Evolutionary conservation across 2,797 vertebrate genomes (phyloP).

Genomic region (Iguana delicatissima): DNA sequence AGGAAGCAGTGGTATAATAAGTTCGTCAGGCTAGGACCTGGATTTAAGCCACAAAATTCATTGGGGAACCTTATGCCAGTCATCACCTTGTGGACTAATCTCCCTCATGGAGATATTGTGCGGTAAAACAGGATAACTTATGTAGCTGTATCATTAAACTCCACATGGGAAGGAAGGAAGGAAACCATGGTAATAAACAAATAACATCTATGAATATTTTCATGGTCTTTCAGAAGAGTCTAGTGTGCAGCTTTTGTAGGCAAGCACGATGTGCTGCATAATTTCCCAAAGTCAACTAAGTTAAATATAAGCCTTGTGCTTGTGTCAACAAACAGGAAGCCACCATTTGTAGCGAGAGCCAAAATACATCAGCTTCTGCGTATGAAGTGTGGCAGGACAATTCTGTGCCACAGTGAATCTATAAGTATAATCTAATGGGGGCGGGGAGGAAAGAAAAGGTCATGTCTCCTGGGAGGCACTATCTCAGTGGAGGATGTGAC

Average conservation of each 20-base stretch:
- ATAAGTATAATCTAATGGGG: constrained; percentile 40
- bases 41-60: background rate
- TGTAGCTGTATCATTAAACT: background rate
- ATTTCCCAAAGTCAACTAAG: no score
- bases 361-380: constrained; percentile 1
- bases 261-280: no score
- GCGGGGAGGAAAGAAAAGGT: constrained; percentile 47
- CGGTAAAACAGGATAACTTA: background rate
- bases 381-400: constrained; percentile 13
- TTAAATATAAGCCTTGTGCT: background rate
- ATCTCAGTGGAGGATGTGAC: constrained; percentile 60
- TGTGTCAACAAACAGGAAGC: constrained; percentile 13
- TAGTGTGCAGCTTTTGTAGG: background rate
- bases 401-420: constrained; percentile 37
- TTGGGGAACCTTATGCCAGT: background rate
- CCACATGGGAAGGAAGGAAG: background rate
- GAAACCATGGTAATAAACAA: background rate
- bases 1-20: background rate
- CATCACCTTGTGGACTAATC: background rate
- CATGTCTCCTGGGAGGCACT: constrained; percentile 60
- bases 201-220: background rate
- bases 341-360: background rate
- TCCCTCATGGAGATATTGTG: background rate
- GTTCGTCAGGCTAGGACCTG: no score
- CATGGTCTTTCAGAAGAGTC: background rate